Evolutionary conservation across 1,140 invertebrate species (phyloP).

Genomic region (Zaprionus inermis): DNA sequence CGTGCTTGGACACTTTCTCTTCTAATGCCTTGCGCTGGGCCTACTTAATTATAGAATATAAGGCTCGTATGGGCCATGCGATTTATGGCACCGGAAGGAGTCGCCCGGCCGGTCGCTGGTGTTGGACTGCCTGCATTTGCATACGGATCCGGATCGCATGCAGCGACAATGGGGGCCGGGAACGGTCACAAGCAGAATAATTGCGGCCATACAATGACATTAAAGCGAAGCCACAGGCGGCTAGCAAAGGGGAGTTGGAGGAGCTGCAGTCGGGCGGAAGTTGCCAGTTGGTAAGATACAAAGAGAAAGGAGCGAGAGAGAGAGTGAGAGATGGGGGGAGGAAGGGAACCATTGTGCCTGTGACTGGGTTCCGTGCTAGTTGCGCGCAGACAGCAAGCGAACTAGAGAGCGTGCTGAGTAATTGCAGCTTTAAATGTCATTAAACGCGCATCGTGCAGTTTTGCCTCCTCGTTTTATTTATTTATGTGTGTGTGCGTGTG

Average conservation of each 20-base stretch:
- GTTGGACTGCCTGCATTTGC: conserved; percentile 50
- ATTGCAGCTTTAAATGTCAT: conserved; percentile 81
- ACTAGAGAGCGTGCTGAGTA: conserved; percentile 72
- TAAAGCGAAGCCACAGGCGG: conserved; percentile 67
- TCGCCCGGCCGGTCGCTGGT: conserved; percentile 26
- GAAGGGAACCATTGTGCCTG: conserved; percentile 8
- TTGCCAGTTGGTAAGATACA: conserved; percentile 2
- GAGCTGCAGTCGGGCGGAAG: not conserved
- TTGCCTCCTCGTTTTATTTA: conserved; percentile 38
- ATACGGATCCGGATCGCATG: conserved; percentile 75
- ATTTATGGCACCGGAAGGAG: conserved; percentile 75
- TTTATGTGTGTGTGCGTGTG: conserved; percentile 31
- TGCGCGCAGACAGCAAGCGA: conserved; percentile 33
- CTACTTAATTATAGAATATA: conserved; percentile 74
- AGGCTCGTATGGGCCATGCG: conserved; percentile 33
- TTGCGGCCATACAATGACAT: conserved; percentile 76
- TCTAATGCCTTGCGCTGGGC: conserved; percentile 46
- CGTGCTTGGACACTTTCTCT: conserved; percentile 34
- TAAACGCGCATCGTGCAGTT: conserved; percentile 74
- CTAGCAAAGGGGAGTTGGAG: not conserved
- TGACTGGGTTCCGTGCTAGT: conserved; percentile 20
- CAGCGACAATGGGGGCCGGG: conserved; percentile 43
- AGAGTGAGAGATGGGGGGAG: not conserved
- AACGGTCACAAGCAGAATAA: conserved; percentile 63
- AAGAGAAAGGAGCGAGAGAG: not conserved